phyloP scores from a whole-genome alignment of 2,797 vertebrate species.

The Macrochelys suwanniensis region DNA sequence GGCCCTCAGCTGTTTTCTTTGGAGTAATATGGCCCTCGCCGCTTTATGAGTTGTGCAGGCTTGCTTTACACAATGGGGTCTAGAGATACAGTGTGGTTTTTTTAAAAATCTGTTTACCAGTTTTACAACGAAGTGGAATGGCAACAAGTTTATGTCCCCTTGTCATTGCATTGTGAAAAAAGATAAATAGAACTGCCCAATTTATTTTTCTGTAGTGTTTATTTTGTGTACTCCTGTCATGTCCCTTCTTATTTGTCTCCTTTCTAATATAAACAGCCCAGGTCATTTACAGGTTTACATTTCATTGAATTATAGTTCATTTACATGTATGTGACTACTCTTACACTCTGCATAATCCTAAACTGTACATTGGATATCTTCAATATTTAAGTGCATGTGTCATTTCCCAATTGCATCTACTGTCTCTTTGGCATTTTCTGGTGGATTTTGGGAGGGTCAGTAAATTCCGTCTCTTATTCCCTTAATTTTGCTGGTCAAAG shows the following conservation, averaged over 20 bases:
- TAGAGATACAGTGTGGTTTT: not conserved
- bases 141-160: not conserved
- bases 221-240: not conserved
- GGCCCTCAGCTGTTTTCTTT: too few relatives aligned
- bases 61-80: not conserved
- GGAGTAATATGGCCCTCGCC: too few relatives aligned
- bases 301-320: not conserved
- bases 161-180: not conserved
- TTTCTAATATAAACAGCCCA: accelerated
- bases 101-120: not conserved
- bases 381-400: not conserved
- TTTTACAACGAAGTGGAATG: not conserved
- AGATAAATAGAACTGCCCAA: not conserved
- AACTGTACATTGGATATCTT: not conserved
- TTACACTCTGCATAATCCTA: not conserved
- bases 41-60: too few relatives aligned
- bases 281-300: not conserved
- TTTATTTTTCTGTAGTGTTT: not conserved
- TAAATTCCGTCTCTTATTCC: not conserved
- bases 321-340: not conserved
- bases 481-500: not conserved
- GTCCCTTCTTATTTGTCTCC: not conserved
- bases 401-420: not conserved
- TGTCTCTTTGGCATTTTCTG: not conserved
- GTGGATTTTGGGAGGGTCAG: not conserved